Evolutionary conservation across 1,140 invertebrate species (phyloP).

Genomic region (Drosophila littoralis): DNA sequence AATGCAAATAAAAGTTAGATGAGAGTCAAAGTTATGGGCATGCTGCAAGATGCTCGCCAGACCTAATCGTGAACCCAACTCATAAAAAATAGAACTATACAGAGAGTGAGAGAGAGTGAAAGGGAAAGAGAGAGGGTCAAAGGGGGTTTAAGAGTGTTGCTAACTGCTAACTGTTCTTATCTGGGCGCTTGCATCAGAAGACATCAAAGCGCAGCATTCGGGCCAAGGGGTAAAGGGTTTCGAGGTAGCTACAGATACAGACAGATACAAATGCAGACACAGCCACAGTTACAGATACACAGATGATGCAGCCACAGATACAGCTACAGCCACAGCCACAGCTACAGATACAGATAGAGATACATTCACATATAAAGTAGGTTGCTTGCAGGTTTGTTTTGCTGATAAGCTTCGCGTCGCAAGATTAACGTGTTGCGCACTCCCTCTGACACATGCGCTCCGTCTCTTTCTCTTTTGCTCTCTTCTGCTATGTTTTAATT

Average conservation of each 20-base stretch:
- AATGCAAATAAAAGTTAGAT: slow-evolving; percentile 77
- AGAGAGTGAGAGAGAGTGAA: slow-evolving; percentile 15
- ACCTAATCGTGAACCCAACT: slow-evolving; percentile 48
- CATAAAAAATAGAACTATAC: slow-evolving; percentile 61
- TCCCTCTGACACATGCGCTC: background rate
- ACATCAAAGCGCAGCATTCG: slow-evolving; percentile 70
- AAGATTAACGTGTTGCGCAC: slow-evolving; percentile 64
- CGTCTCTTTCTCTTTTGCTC: slow-evolving; percentile 21
- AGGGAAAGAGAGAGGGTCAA: slow-evolving; percentile 3
- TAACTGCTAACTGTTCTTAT: slow-evolving; percentile 62
- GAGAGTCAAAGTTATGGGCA: slow-evolving; percentile 70
- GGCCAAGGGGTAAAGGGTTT: slow-evolving; percentile 28
- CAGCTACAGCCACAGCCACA: slow-evolving; percentile 16
- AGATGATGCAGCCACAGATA: slow-evolving; percentile 4
- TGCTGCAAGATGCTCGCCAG: slow-evolving; percentile 44
- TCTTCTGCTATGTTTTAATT: slow-evolving; percentile 70
- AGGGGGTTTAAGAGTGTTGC: slow-evolving; percentile 44
- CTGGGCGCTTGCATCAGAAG: slow-evolving; percentile 64
- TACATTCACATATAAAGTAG: slow-evolving; percentile 63
- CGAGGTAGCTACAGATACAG: slow-evolving; percentile 15
- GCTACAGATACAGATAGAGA: slow-evolving; percentile 46
- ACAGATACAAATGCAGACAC: slow-evolving; percentile 2
- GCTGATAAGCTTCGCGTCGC: slow-evolving; percentile 66
- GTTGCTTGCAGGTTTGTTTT: slow-evolving; percentile 77
- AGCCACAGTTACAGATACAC: slow-evolving; percentile 40